Base-by-base conservation (phyloP, 1,140 invertebrate genomes). In the Conus betulinus region DNA sequence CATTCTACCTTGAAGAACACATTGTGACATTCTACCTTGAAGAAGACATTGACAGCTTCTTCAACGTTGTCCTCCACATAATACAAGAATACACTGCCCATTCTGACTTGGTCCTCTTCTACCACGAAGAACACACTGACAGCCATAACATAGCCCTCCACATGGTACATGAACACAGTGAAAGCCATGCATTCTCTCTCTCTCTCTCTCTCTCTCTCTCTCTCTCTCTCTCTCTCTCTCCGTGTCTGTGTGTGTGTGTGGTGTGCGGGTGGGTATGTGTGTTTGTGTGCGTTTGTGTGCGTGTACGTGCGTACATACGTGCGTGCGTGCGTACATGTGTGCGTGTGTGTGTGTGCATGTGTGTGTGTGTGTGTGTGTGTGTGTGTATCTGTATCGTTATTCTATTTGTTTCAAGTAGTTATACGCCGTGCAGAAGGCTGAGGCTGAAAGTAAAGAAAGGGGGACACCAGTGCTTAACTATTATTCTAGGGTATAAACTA, bases 181-280 rank as follows among this genome's bases (percentile, higher is more conserved):
- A 79, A 79, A 51, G 5, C 39, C 25, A 79, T 25, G 23, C 3
- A 15, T 79, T 13, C 1, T 20, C 13, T 25, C 7, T 1, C 23
- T 2, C 8, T 3, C 8, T 1, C 17, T 0, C 13, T 1, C 23
- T 7, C 8, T 1, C 8, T 1, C 13, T 1, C 71, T n/a, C 7
- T 74, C 13, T 25, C 7, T 20, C 23, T n/a, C 8, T 74, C 23
- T 23, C 23, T n/a, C 8, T 74, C 23, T 23, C 13, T 74, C n/a
- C 4, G 71, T 8, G n/a, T 23, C 1, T 23, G 17, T 8, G 71
- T 8, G n/a, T 20, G 8, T 7, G 17, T 74, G 71, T 3, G 71
- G 71, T 8, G n/a, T 20, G 8, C 23, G 17, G 3, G 71, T 3
- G 71, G 13, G 71, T 74, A 23, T 74, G 71, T 74, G 71, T n/a